Evolutionary conservation across 1,140 invertebrate species (phyloP), one percentile per base, ranked within the genome.

Genomic region (Caerostris darwini): DNA sequence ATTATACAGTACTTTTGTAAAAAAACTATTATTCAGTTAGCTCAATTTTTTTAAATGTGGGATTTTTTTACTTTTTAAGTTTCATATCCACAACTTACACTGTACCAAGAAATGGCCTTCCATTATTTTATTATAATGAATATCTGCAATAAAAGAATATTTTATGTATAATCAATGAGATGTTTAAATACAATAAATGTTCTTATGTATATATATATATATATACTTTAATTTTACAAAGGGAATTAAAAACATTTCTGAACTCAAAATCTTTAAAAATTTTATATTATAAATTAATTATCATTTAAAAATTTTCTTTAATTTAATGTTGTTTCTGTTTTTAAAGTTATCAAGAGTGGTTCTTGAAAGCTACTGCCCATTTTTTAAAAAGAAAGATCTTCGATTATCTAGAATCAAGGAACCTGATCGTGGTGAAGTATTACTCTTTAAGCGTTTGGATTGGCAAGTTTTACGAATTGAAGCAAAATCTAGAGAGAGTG

Each of bases 381-480:
- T 97, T 87, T 99, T 99, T 97, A 97, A 97, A 67, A 94, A 77
- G 71, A 77, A 98, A 98, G 96, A 98, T 98, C 96, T 96, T 93
- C 97, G 98, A 95, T 97, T 98, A 95, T 99, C 99, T 61, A 97
- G 99, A 95, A 97, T 99, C 82, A 99, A 99, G 96, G 99, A 99
- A 96, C 97, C 97, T 8, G 97, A 97, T 85, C 97, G 97, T 95
- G 98, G 98, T 58, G 98, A 99, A 95, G 96, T 99, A 94, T 96
- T 99, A 88, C 98, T 99, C 95, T 99, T 99, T 96, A 99, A 99
- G 97, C 99, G 99, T 96, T 96, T 99, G 83, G 98, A 98, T 95
- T 99, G 99, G 99, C 99, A 99, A 96, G 99, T 98, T 83, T 97
- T 99, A 57, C 97, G 98, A 95, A 98, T 99, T 96, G 99, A 99